Evolutionary conservation across 2,888 invertebrate genomes (phyloP).

Genomic region (Celastrina argiolus): DNA sequence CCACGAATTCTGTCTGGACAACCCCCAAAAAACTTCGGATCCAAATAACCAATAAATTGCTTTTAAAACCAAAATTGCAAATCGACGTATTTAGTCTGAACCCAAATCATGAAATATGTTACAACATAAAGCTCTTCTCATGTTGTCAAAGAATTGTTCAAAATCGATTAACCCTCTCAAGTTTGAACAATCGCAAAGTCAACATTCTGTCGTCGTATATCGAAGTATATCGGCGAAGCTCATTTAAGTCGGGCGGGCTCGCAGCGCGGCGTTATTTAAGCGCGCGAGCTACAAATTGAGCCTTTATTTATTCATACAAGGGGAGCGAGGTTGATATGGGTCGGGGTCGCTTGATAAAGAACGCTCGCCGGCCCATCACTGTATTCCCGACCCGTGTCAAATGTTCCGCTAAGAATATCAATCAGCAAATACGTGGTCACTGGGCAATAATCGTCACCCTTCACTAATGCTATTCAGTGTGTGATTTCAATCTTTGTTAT

Average conservation of each 20-base stretch:
- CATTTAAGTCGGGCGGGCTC: conserved; percentile 52
- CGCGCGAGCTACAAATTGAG: conserved; percentile 71
- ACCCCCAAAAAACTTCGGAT: too few relatives aligned
- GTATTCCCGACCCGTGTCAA: conserved; percentile 49
- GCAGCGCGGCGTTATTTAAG: conserved; percentile 60
- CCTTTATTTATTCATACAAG: conserved; percentile 74
- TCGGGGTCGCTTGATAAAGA: conserved; percentile 69
- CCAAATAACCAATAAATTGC: too few relatives aligned
- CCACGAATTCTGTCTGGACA: too few relatives aligned
- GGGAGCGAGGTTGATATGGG: conserved; percentile 69
- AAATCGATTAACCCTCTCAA: conserved; percentile 33
- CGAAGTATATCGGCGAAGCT: conserved; percentile 46
- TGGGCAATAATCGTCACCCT: conserved; percentile 23
- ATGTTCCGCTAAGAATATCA: conserved; percentile 46
- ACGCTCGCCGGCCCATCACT: conserved; percentile 57
- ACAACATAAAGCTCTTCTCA: conserved; percentile 24
- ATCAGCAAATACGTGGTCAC: conserved; percentile 36
- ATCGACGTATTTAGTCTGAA: not conserved
- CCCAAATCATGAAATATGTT: not conserved
- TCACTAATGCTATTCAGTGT: conserved; percentile 24
- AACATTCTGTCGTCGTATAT: conserved; percentile 33
- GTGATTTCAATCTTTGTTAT: conserved; percentile 13
- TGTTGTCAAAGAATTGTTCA: conserved; percentile 41
- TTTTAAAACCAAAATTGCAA: too few relatives aligned
- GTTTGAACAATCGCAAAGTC: conserved; percentile 27